Conservation (phyloP, 2,797 vertebrate species). For the Enteromius unitaeniatus region DNA sequence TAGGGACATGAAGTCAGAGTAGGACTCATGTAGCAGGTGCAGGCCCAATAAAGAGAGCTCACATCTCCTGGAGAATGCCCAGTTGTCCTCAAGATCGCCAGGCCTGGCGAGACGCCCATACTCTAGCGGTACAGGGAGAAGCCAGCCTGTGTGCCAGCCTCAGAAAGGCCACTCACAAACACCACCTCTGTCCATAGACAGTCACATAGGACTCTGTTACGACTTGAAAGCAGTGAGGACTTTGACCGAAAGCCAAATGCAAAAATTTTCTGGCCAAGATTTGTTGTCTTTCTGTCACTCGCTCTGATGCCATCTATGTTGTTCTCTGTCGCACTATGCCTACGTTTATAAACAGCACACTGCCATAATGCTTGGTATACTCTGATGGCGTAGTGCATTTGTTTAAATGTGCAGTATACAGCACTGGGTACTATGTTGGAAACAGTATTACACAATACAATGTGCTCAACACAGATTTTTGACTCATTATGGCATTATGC, state of each 20-base stretch:
- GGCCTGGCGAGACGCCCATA: conserved; percentile 58
- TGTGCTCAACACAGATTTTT: background rate
- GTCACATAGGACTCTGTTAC: conserved; percentile 42
- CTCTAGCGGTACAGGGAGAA: conserved; percentile 53
- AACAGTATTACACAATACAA: background rate
- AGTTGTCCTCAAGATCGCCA: conserved; percentile 64
- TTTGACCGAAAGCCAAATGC: conserved; percentile 48
- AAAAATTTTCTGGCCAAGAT: conserved; percentile 26
- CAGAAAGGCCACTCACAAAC: conserved; percentile 51
- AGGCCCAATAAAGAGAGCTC: conserved; percentile 65
- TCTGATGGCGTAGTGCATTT: background rate
- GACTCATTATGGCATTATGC: background rate
- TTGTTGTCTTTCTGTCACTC: background rate
- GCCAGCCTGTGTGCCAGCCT: conserved; percentile 48
- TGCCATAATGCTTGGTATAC: background rate
- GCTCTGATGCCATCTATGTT: background rate
- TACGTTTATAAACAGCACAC: background rate
- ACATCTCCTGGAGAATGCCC: conserved; percentile 66
- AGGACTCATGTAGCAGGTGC: conserved; percentile 63
- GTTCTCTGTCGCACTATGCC: background rate
- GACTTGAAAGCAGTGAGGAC: conserved; percentile 37
- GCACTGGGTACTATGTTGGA: background rate
- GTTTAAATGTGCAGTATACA: background rate
- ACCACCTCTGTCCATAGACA: conserved; percentile 49
- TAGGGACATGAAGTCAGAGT: conserved; percentile 45